These are phyloP conservation scores for Spizella passerina DNA, from an alignment of 2,797 vertebrate species.

Conservation along the genomic window DNA sequence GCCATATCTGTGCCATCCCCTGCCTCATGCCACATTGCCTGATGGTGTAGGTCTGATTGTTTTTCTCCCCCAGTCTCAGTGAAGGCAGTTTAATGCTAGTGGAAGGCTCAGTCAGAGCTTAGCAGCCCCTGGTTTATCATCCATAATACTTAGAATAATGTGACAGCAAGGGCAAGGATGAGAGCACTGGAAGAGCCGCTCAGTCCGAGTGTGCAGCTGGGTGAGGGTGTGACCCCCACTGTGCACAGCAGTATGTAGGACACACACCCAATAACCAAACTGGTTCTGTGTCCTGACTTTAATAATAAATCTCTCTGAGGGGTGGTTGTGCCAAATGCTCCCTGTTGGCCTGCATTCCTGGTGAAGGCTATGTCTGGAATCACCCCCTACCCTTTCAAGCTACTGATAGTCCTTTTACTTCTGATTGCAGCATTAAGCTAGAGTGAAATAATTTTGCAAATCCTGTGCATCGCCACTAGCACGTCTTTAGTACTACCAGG, in stretches of 20 bases:
- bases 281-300: not conserved
- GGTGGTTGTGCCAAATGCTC: not conserved
- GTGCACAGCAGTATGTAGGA: not conserved
- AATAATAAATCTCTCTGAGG: not conserved
- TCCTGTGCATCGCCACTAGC: rapidly evolving
- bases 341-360: not conserved
- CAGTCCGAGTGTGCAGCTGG: not conserved
- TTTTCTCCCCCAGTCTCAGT: not conserved
- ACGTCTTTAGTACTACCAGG: not conserved
- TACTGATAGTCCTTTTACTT: not conserved
- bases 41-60: not conserved
- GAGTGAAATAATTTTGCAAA: not conserved
- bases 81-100: not conserved
- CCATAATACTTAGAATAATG: not conserved
- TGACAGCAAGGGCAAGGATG: not conserved
- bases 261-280: not conserved
- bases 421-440: not conserved
- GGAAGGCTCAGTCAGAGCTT: not conserved
- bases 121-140: not conserved
- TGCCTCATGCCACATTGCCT: not conserved
- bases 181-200: rapidly evolving
- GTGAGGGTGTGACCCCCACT: not conserved
- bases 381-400: not conserved
- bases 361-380: not conserved
- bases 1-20: not conserved